Evolutionary conservation across 2,797 vertebrate species (phyloP), one percentile per base, ranked within the genome.

Genomic region (Mus spretus): DNA sequence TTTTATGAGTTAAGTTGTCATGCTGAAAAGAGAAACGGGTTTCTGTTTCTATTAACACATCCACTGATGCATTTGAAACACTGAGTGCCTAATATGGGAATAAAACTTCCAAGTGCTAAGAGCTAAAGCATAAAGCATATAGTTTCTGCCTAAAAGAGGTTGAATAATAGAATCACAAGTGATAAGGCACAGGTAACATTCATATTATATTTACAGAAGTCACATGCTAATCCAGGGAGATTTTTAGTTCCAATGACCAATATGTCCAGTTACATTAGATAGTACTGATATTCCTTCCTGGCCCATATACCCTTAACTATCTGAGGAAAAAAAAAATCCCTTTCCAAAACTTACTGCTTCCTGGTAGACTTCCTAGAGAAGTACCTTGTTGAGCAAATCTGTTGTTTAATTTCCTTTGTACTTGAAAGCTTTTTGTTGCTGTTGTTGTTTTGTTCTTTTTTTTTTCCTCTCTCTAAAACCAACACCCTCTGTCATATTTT

Each of bases 321-420:
- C 13, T 82, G 19, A 37, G 70, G 22, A 78, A 84, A 63, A 59
- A 63, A 59, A 82, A 65, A 61, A 11, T n/a, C 8, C 3, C 17
- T 6, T 91, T 84, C 63, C n/a, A 89, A 9, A n/a, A 44, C 1
- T 15, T 28, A 17, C 9, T 6, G 2, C 20, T 80, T 86, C 31
- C 11, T 0, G 53, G 10, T 28, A 61, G 1, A 10, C 50, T 89
- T 28, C 11, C 44, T 72, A 80, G 9, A 90, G 67, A 79, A 87
- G 17, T 57, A 22, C 55, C 20, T 31, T 87, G 28, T 20, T 63
- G 24, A 17, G 8, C 59, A 90, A 90, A 80, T n/a, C 20, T 84
- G 92, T 70, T 87, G n/a, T 83, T 90, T 31, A 65, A 37, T 12
- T 96, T 24, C 22, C 13, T 75, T 92, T 82, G 31, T n/a, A 77